Evolutionary conservation across 1,140 invertebrate species (phyloP), one percentile per base, ranked within the genome.

Genomic region (Caenorhabditis latens): DNA sequence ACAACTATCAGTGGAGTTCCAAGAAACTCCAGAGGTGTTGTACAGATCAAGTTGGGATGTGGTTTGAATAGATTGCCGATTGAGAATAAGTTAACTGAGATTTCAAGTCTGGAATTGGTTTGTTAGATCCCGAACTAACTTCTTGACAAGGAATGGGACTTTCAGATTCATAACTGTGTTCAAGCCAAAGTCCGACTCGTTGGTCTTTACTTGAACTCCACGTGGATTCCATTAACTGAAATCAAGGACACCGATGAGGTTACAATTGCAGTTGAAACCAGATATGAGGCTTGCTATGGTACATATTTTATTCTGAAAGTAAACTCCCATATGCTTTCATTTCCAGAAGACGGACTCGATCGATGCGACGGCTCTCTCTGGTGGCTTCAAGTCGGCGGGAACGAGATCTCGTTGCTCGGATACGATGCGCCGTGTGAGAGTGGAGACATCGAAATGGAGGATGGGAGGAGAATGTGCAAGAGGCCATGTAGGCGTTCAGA

Each of bases 381-480:
- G 71, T 79, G 71, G 71, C 71, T 79, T n/a, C 71, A 53, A 79
- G 71, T 50, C 46, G 71, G 46, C 4, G 71, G 46, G n/a, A 53
- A 53, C 13, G 71, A 79, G 24, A 53, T 50, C n/a, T 40, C 46
- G 71, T 50, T 50, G 46, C 71, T 50, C 13, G 46, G 71, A 42
- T 5, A 79, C n/a, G 7, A 11, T 11, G 19, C 9, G 65, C 0
- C n/a, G 19, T 71, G 65, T 46, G 46, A 79, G 46, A 79, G 71
- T 42, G 71, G 71, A 79, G 71, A 79, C 1, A 79, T 48, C 9
- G 46, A 79, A 3, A 11, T 43, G 9, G 46, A 53, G 40, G 24
- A 50, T 11, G 19, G 11, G 5, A n/a, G 9, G 53, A 8, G 46
- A 11, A 53, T 50, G n/a, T 79, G 71, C 46, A 79, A 53, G n/a